phyloP scores from a whole-genome alignment of 2,888 invertebrate genomes.

The Drosophila helvetica region DNA sequence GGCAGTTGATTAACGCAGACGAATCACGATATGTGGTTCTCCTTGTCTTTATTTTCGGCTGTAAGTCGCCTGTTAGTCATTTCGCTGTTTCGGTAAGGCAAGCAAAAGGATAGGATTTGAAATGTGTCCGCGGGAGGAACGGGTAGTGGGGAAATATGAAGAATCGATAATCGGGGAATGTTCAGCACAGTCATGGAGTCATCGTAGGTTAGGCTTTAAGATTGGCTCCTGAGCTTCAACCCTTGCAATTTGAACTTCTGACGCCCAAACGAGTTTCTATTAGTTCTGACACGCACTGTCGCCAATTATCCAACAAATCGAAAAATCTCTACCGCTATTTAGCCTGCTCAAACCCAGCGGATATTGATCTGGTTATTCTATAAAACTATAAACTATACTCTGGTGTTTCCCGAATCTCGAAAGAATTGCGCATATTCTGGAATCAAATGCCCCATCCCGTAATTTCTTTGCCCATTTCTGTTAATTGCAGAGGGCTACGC shows the following conservation, averaged over 20 bases:
- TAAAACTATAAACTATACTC: too few relatives aligned
- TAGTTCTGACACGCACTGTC: too few relatives aligned
- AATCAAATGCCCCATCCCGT: too few relatives aligned
- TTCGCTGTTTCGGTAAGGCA: constrained; percentile 18
- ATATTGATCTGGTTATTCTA: too few relatives aligned
- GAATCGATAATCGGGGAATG: constrained; percentile 49
- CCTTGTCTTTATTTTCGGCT: constrained; percentile 41
- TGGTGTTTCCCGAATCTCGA: background rate
- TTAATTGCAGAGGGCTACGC: constrained; percentile 14
- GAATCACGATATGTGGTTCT: constrained; percentile 62
- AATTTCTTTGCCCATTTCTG: constrained; percentile 9
- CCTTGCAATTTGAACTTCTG: too few relatives aligned
- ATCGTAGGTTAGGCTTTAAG: constrained; percentile 30
- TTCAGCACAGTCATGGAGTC: constrained; percentile 8
- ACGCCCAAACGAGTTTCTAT: too few relatives aligned
- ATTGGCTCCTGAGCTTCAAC: constrained; percentile 18
- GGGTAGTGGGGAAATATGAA: constrained; percentile 4
- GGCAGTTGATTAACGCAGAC: constrained; percentile 70
- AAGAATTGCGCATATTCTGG: background rate
- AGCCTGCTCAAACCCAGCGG: too few relatives aligned
- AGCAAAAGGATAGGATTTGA: constrained; percentile 60
- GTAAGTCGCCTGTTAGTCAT: constrained; percentile 41
- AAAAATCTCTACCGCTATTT: too few relatives aligned
- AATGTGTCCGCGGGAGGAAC: constrained; percentile 42
- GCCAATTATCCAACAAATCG: too few relatives aligned